Evolutionary conservation across 2,113 vertebrate species (phyloP), one percentile per base, ranked within the genome.

Genomic region (Cottus gobio): DNA sequence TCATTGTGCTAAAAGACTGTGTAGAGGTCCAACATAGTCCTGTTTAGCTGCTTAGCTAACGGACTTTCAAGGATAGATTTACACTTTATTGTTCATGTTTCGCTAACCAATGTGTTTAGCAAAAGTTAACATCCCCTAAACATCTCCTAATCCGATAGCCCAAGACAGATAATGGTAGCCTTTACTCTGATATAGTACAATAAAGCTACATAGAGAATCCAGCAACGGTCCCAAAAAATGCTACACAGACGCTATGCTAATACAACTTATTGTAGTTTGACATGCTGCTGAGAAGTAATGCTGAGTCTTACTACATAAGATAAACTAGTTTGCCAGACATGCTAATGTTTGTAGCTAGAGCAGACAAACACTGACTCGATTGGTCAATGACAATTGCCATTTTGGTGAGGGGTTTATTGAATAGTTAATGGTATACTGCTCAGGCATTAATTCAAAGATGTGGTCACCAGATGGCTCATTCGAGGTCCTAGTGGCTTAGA

Each of bases 401-500:
- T 57, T 60, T 46, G 12, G 37, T 52, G 52, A 34, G 22, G 9
- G 4, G 15, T 66, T 67, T 42, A 22, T 30, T 7, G 1, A 54
- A 73, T 1, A 1, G 26, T 50, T 4, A 50, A 79, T 77, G n/a
- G 10, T 64, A 46, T 60, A 8, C 34, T 46, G 22, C 13, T 52
- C 18, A 77, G 9, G 15, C 0, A 13, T 80, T 46, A 44, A 77
- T 84, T 70, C 31, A 65, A 56, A 63, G 12, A 28, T 16, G 26
- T 57, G 26, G 13, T 16, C 26, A 12, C 13, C 24, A 57, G 26
- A 57, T 16, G 24, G 28, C 62, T 65, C n/a, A 73, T 64, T 62
- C 70, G 42, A 73, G 70, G 61, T 74, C 44, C 48, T 20, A 31
- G 36, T 18, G 48, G 62, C 34, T 68, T 22, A 62, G 48, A 60